A percentile compares a stretch with the other conserved stretches of the same genome.
Conservation (phyloP, 2,797 vertebrate species). For the Cryptoblepharus egeriae region DNA sequence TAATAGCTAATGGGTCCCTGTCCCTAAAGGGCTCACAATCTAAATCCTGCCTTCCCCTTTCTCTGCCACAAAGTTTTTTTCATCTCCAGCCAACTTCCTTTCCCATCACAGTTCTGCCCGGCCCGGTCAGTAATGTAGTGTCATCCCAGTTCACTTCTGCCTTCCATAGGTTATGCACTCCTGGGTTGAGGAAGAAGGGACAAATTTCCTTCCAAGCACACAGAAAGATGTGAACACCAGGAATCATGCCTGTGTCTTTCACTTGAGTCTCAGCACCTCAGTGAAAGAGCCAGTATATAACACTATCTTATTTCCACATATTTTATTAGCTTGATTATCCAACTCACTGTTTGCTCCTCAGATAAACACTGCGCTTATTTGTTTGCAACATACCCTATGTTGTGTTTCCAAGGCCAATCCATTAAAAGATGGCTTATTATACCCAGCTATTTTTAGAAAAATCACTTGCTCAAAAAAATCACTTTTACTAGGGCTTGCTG, state of each 20-base stretch:
- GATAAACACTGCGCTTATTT: neutral
- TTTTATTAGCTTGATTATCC: neutral
- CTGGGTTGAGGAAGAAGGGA: neutral
- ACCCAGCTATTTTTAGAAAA: neutral
- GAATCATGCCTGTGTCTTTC: neutral
- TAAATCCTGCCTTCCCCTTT: too few relatives aligned
- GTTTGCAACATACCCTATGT: neutral
- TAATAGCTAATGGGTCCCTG: too few relatives aligned
- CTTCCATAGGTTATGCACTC: neutral
- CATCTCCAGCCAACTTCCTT: neutral
- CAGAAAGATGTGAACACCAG: neutral
- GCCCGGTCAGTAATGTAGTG: neutral
- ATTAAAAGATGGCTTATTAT: neutral
- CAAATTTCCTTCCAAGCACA: neutral
- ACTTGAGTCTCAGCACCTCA: neutral
- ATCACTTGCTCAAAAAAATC: neutral
- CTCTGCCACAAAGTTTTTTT: neutral
- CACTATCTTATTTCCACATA: neutral
- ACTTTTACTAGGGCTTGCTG: neutral
- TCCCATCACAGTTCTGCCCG: neutral
- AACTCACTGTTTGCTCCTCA: neutral
- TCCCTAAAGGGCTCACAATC: too few relatives aligned
- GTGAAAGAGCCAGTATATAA: neutral
- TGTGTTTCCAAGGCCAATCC: neutral
- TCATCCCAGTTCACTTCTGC: neutral